A percentile compares a stretch with the other conserved stretches of the same genome.
Conservation (phyloP, 2,888 invertebrate genomes). For the Sthenelais limicola region DNA sequence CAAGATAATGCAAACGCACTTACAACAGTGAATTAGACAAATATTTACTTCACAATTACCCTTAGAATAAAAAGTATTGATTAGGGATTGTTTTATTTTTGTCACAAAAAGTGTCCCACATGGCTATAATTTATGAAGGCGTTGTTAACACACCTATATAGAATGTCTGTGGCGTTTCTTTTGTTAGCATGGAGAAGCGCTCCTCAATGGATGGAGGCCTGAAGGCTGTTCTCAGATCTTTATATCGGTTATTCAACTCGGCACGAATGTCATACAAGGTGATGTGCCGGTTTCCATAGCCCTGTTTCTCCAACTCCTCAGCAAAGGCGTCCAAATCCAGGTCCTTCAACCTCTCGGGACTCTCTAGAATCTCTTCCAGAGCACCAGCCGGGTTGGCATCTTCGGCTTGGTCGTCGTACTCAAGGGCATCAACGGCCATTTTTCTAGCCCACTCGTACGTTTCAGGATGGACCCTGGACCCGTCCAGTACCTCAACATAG, state of each 20-base stretch:
- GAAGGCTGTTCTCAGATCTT: conserved; percentile 87
- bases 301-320: conserved; percentile 94
- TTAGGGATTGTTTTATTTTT: too few species aligned
- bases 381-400: conserved; percentile 95
- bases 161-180: conserved; percentile 95
- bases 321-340: conserved; percentile 98
- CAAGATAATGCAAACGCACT: too few species aligned
- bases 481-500: conserved; percentile 96
- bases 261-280: conserved; percentile 97
- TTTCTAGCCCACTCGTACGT: conserved; percentile 99
- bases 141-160: conserved; percentile 91
- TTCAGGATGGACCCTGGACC: conserved; percentile 98
- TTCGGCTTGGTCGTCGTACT: conserved; percentile 90
- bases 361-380: conserved; percentile 95
- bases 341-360: conserved; percentile 94
- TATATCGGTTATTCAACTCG: conserved; percentile 93
- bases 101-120: too few species aligned
- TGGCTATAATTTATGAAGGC: too few species aligned
- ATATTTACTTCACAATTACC: too few species aligned
- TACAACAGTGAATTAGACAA: too few species aligned
- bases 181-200: conserved; percentile 93
- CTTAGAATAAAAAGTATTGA: too few species aligned
- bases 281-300: conserved; percentile 79
- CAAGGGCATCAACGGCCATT: conserved; percentile 99
- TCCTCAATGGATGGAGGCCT: conserved; percentile 87